Base-by-base conservation (phyloP, 1,140 invertebrate species). In the Physella acuta region DNA sequence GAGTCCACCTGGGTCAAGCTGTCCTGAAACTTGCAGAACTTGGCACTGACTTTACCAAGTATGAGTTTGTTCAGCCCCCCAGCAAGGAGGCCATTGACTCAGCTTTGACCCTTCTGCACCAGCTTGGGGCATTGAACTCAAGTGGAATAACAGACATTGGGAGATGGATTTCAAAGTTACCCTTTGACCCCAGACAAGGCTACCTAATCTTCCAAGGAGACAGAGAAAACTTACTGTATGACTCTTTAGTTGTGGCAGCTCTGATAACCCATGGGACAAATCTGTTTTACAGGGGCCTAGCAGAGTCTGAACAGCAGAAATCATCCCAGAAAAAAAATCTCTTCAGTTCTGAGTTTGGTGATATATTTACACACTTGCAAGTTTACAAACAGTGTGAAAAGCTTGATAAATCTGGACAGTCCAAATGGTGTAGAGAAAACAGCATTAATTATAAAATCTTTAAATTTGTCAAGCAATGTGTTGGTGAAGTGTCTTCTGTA, bases 281-380 rank as follows among this genome's bases (percentile, higher is more conserved):
- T 8, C 49, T 81, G 11, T 81, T 81, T 56, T 79, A 74, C 56
- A 67, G 78, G 65, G 74, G 69, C 30, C 72, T 76, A 11, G 72
- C 73, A 51, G 59, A 90, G 78, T 82, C 88, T 61, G 90, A 92
- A 78, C 88, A 91, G 81, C 90, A 90, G 3, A 78, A 87, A 26
- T 86, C 87, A 71, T 88, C 90, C 33, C 66, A 73, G 68, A 66
- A 70, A 34, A 97, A 95, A 83, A 94, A 95, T 82, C 82, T 88
- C n/a, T 83, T 80, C 71, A 76, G 77, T 66, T 92, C 93, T 0
- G 86, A 89, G 26, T 89, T 93, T 76, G 96, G 97, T 11, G 97
- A 99, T 87, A 93, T 95, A 79, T 88, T 98, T 3, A 97, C 93
- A 17, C 86, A 96, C 37, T 83, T 99, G 0, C 96, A 96, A 83